phyloP scores from a whole-genome alignment of 2,797 vertebrate genomes.

The Takifugu ocellatus region DNA sequence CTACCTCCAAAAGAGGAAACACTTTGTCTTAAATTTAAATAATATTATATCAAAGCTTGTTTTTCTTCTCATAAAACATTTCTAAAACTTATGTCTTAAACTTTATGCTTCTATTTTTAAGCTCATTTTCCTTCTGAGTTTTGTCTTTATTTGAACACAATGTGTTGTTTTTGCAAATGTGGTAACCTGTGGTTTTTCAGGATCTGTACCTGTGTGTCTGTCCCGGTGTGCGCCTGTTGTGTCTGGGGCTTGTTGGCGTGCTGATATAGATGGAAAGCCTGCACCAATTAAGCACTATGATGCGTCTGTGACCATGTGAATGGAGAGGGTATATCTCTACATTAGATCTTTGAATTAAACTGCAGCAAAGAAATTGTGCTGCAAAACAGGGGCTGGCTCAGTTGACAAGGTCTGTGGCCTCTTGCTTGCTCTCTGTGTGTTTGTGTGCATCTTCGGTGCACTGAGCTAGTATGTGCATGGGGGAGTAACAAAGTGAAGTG shows the following conservation, averaged over 20 bases:
- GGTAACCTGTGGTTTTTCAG: slow-evolving; percentile 45
- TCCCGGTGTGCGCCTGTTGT: slow-evolving; percentile 28
- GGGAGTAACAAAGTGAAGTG: slow-evolving; percentile 54
- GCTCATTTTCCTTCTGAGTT: slow-evolving; percentile 52
- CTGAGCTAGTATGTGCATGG: slow-evolving; percentile 50
- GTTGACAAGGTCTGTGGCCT: slow-evolving; percentile 36
- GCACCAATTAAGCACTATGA: slow-evolving; percentile 32
- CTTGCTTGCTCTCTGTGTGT: slow-evolving; percentile 19
- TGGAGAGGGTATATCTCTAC: slow-evolving; percentile 33
- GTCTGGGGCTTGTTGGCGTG: slow-evolving; percentile 51
- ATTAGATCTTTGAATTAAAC: slow-evolving; percentile 39
- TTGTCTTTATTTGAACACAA: slow-evolving; percentile 57
- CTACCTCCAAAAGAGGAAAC: slow-evolving; percentile 73
- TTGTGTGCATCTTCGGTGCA: slow-evolving; percentile 50
- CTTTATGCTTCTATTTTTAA: slow-evolving; percentile 62
- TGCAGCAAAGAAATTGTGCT: slow-evolving; percentile 59
- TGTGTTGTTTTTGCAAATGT: slow-evolving; percentile 66
- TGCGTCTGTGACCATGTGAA: slow-evolving; percentile 17
- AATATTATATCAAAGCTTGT: slow-evolving; percentile 82
- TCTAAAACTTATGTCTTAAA: slow-evolving; percentile 76
- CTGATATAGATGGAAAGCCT: slow-evolving; percentile 44
- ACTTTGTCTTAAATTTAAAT: slow-evolving; percentile 80
- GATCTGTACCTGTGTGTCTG: slow-evolving; percentile 42
- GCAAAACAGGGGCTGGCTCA: slow-evolving; percentile 52
- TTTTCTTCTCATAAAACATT: slow-evolving; percentile 79